phyloP scores from a whole-genome alignment of 2,888 invertebrate species.

The Stenotaenia linearis region DNA sequence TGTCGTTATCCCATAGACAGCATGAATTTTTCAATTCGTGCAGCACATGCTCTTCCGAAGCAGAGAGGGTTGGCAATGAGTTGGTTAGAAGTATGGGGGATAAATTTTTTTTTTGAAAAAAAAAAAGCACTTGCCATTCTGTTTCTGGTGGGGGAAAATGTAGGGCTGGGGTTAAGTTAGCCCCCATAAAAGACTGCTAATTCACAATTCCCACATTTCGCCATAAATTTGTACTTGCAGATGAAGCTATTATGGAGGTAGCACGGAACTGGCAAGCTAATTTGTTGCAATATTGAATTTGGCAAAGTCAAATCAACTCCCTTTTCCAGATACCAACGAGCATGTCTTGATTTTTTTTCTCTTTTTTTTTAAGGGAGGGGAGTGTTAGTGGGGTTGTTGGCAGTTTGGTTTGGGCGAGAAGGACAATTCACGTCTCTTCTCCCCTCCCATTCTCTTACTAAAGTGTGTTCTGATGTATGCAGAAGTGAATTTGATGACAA shows the following conservation, averaged over 20 bases:
- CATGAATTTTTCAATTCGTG: constrained; percentile 35
- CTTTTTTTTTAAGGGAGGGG: neutral
- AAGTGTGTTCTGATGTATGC: constrained; percentile 26
- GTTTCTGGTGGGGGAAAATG: neutral
- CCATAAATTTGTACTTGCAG: constrained; percentile 24
- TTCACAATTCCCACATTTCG: constrained; percentile 17
- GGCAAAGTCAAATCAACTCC: neutral
- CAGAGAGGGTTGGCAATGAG: neutral
- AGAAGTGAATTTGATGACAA: constrained; percentile 28
- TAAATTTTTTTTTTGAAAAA: neutral
- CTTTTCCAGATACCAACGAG: too few relatives aligned
- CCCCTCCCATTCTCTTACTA: neutral
- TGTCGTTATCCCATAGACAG: constrained; percentile 35
- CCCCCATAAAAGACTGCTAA: constrained; percentile 26
- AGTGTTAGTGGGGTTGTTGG: neutral
- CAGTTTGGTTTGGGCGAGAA: neutral
- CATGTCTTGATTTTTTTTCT: neutral
- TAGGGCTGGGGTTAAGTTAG: neutral
- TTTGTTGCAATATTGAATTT: constrained; percentile 24
- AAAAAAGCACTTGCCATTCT: neutral
- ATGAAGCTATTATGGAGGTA: constrained; percentile 15
- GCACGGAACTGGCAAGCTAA: neutral
- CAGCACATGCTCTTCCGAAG: neutral
- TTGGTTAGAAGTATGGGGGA: neutral
- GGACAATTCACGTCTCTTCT: neutral